phyloP scores from a whole-genome alignment of 2,888 invertebrate species.

The Catocala nupta region DNA sequence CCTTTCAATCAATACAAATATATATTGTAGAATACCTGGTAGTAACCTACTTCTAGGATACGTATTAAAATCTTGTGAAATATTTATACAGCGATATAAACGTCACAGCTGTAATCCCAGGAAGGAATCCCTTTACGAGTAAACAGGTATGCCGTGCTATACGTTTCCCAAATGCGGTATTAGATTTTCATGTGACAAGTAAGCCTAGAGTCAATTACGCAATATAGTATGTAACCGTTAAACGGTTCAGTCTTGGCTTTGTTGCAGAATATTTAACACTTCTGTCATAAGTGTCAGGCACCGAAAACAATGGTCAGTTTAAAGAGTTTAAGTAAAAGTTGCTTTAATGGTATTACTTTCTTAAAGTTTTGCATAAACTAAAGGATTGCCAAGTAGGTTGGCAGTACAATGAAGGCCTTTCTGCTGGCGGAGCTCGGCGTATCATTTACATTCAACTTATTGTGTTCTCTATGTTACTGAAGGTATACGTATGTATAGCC shows the following conservation, averaged over 20 bases:
- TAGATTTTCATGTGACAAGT: slow-evolving; percentile 11
- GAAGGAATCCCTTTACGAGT: slow-evolving; percentile 19
- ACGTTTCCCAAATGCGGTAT: slow-evolving; percentile 14
- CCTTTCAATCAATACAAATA: no score
- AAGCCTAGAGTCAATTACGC: slow-evolving; percentile 1
- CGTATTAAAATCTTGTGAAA: not conserved
- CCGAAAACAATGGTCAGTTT: slow-evolving; percentile 6
- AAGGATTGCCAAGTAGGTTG: slow-evolving; percentile 77
- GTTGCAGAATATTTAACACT: no score
- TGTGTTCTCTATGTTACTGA: slow-evolving; percentile 43
- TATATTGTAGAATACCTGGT: no score
- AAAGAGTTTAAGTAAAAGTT: slow-evolving; percentile 43
- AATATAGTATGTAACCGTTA: not conserved
- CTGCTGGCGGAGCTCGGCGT: slow-evolving; percentile 56
- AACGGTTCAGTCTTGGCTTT: no score
- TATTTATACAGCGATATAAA: slow-evolving; percentile 15
- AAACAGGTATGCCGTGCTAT: slow-evolving; percentile 9
- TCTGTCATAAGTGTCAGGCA: not conserved
- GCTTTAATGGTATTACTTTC: slow-evolving; percentile 54
- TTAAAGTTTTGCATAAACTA: slow-evolving; percentile 66
- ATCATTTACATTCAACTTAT: slow-evolving; percentile 68
- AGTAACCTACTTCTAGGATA: no score
- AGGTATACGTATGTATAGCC: slow-evolving; percentile 46
- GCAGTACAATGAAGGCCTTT: slow-evolving; percentile 54
- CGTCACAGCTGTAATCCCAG: slow-evolving; percentile 9